Percentiles rank a stretch among this genome's conserved stretches.
Conservation (phyloP, 2,797 vertebrate genomes). For the Moxostoma hubbsi region DNA sequence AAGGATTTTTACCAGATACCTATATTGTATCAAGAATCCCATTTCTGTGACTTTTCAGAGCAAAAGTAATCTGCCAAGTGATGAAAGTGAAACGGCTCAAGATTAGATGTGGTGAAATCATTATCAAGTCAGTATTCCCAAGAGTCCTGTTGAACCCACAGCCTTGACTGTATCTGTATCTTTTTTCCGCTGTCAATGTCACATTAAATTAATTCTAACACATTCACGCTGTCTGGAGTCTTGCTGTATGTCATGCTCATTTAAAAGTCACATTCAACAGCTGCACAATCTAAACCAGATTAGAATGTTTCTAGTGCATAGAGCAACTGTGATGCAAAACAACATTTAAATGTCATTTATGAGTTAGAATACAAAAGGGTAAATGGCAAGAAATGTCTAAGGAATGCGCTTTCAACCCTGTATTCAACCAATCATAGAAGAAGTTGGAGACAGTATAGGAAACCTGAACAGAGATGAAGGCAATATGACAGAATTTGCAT, state of each 20-base stretch:
- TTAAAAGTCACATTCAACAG: constrained; percentile 6
- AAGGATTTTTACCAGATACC: constrained; percentile 29
- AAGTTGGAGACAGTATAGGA: constrained; percentile 17
- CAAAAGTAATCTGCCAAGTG: constrained; percentile 69
- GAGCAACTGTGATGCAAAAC: constrained; percentile 63
- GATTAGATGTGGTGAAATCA: constrained; percentile 25
- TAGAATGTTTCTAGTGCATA: constrained; percentile 45
- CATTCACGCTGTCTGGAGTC: constrained; percentile 72
- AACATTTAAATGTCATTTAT: constrained; percentile 69
- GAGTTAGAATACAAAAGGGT: constrained; percentile 72
- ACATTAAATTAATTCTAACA: constrained; percentile 75
- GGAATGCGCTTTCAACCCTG: constrained; percentile 30
- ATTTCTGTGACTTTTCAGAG: constrained; percentile 68
- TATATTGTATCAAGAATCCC: constrained; percentile 38
- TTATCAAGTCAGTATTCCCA: constrained; percentile 28
- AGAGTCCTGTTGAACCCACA: constrained; percentile 46
- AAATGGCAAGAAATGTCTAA: constrained; percentile 26
- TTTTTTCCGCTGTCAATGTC: constrained; percentile 67
- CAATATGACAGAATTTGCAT: constrained; percentile 57
- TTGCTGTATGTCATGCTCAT: constrained; percentile 62
- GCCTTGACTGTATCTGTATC: constrained; percentile 61
- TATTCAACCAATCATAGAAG: constrained; percentile 7
- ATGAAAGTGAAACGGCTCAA: constrained; percentile 43
- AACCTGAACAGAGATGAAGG: constrained; percentile 4
- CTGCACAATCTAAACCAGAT: constrained; percentile 27